phyloP scores from a whole-genome alignment of 1,140 invertebrate genomes.

The Papilio aristodemus region DNA sequence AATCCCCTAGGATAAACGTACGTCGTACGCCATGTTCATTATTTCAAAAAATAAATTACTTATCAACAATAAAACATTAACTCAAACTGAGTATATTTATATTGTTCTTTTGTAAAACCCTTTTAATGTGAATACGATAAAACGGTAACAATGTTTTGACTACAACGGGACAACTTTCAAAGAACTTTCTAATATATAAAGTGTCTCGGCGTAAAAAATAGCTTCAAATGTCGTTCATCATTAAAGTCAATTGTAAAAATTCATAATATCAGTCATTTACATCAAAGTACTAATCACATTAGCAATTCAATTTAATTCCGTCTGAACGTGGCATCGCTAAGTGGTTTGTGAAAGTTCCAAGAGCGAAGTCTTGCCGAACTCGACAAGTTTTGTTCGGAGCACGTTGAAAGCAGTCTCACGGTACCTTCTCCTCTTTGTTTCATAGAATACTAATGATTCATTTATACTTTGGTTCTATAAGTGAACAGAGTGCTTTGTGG shows the following conservation, averaged over 20 bases:
- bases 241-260: neutral
- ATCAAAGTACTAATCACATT: neutral
- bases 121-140: no score
- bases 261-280: neutral
- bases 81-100: neutral
- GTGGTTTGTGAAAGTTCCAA: conserved; percentile 15
- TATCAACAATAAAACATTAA: neutral
- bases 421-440: neutral
- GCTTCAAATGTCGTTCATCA: neutral
- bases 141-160: no score
- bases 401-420: conserved; percentile 16
- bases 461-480: neutral
- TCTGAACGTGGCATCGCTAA: conserved; percentile 10
- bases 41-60: neutral
- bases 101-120: no score
- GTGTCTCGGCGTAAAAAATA: neutral
- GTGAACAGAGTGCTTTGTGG: neutral
- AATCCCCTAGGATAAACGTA: neutral
- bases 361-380: conserved; percentile 6
- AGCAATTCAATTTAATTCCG: neutral
- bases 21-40: neutral
- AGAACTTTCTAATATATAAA: no score
- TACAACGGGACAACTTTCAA: no score
- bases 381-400: neutral
- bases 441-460: neutral